A percentile compares a stretch with the other conserved stretches of the same genome.
These are phyloP conservation scores for Drosophila mimica DNA, from an alignment of 2,888 invertebrate species.

Conservation along the genomic window DNA sequence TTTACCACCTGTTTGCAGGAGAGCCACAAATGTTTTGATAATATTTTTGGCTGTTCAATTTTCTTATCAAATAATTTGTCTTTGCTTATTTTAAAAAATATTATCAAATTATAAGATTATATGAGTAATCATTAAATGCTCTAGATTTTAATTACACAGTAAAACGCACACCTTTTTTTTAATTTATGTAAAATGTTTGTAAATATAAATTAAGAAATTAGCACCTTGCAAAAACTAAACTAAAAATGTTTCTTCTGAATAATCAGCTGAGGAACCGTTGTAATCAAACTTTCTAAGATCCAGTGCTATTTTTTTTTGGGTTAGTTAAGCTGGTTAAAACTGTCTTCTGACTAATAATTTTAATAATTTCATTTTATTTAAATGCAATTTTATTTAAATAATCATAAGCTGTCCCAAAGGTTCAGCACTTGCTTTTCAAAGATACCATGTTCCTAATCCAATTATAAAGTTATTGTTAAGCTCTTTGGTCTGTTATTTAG, in stretches of 20 bases:
- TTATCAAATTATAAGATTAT: slow-evolving; percentile 8
- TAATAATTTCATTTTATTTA: not conserved
- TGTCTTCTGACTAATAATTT: not conserved
- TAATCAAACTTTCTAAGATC: not conserved
- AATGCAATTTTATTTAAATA: not conserved
- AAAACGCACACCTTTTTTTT: not conserved
- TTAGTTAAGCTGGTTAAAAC: not conserved
- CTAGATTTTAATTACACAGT: not conserved
- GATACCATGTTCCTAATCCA: not conserved
- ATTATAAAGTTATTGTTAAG: not conserved
- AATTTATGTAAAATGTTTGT: not conserved
- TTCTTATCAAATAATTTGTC: not conserved
- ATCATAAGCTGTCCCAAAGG: not conserved
- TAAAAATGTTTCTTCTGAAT: not conserved
- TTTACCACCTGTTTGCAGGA: not conserved
- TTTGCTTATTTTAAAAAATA: not conserved
- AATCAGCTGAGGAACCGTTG: not conserved
- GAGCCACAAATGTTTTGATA: not conserved
- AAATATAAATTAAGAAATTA: not conserved
- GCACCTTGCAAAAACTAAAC: not conserved
- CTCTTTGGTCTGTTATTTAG: slow-evolving; percentile 26
- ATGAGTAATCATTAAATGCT: not conserved
- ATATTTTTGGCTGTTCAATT: slow-evolving; percentile 1
- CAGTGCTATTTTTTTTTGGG: not conserved
- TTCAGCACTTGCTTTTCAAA: not conserved